Evolutionary conservation across 2,888 invertebrate genomes (phyloP).

Genomic region (Drosophila longiperda): DNA sequence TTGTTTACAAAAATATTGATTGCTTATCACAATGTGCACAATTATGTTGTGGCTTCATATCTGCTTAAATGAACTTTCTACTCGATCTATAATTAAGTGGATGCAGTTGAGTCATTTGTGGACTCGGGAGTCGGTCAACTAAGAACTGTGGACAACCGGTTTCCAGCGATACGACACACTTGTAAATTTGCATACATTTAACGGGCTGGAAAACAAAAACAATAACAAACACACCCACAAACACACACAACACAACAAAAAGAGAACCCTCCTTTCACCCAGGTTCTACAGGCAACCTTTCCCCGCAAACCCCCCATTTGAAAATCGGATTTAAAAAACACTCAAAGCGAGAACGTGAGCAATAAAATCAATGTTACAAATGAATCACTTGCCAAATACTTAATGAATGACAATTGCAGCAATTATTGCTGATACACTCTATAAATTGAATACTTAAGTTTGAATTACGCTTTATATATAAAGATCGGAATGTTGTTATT

Average conservation of each 20-base stretch:
- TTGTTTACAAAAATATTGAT: conserved; percentile 21
- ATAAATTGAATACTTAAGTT: not conserved
- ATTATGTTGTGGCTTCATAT: conserved; percentile 26
- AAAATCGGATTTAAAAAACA: conserved; percentile 17
- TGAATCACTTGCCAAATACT: conserved; percentile 67
- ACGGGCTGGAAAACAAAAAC: conserved; percentile 23
- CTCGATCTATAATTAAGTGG: conserved; percentile 24
- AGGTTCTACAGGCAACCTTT: conserved; percentile 14
- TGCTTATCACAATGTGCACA: conserved; percentile 29
- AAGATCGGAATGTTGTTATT: not conserved
- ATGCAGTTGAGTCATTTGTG: conserved; percentile 60
- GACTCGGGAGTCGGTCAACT: conserved; percentile 22
- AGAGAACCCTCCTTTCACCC: conserved; percentile 31
- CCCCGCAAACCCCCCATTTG: not conserved
- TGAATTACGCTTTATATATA: not conserved
- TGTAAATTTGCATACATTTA: conserved; percentile 64
- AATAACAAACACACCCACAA: conserved; percentile 46
- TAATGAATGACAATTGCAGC: conserved; percentile 62
- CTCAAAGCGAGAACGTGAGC: conserved; percentile 54
- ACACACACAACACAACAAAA: conserved; percentile 17
- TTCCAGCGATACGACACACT: conserved; percentile 12
- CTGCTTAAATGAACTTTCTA: conserved; percentile 27
- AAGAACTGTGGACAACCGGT: conserved; percentile 39
- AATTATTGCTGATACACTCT: conserved; percentile 20
- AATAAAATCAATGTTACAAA: conserved; percentile 68